Base-by-base conservation (phyloP, 2,888 invertebrate genomes). In the Geophilus truncorum region DNA sequence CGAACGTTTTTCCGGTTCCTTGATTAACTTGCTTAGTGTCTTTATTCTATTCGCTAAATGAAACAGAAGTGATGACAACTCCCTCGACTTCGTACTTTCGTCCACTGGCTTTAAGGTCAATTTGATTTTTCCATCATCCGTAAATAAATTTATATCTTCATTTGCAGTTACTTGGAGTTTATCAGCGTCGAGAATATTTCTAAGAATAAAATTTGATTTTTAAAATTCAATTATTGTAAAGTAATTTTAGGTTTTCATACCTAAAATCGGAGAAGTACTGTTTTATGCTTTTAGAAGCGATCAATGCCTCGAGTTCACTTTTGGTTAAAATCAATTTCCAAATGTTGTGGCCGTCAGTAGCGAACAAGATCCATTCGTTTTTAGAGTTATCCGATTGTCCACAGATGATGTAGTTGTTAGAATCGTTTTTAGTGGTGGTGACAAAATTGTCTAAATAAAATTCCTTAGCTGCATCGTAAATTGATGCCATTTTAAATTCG, bases 321-420 rank as follows among this genome's bases (percentile, higher is more conserved):
- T 32, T 77, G 9, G 32, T 77, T 12, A 77, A 36, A 77, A 32
- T n/a, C 21, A 32, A 36, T 36, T 77, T 77, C 77, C 77, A 77
- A 4, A 77, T 21, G 9, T 77, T 77, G 34, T 36, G 18, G 34
- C 77, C 77, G 9, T 77, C 77, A 6, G 77, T 32, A 77, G 32
- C 34, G 23, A 3, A n/a, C 21, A 77, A 36, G 15, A 21, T 34
- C 77, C 77, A 77, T 30, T 15, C 34, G 15, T 10, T 12, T 77
- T 1, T 9, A 15, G 77, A 36, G 18, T 23, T 77, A 18, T 77
- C 77, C 12, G 21, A 10, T 18, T 77, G 77, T 6, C 77, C 36
- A 12, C 34, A 10, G 9, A 77, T 21, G 4, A 77, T 32, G 10
- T 28, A 77, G 1, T 30, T 23, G n/a, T 1, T 21, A 12, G 32